phyloP scores from a whole-genome alignment of 2,888 invertebrate genomes.

The Podabrus alpinus region DNA sequence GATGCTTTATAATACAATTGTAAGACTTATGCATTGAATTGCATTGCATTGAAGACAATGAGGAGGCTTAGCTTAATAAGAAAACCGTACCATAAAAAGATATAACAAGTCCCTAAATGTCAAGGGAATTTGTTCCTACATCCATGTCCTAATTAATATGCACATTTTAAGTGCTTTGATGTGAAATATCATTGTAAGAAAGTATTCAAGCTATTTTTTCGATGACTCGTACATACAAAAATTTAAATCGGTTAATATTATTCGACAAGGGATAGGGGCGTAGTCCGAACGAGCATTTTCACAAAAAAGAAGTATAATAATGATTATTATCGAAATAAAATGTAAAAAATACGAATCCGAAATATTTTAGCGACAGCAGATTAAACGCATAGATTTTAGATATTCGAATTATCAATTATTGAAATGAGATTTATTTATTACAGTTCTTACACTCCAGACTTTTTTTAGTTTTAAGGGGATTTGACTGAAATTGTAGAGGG shows the following conservation, averaged over 20 bases:
- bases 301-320: not conserved
- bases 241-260: too few species aligned
- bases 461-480: not conserved
- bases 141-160: not conserved
- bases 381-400: too few species aligned
- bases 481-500: too few species aligned
- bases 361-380: too few species aligned
- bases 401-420: too few species aligned
- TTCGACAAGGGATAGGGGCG: too few species aligned
- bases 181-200: too few species aligned
- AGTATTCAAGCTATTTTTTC: too few species aligned
- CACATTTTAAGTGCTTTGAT: too few species aligned
- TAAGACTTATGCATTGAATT: not conserved
- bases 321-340: not conserved
- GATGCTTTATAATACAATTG: conserved; percentile 3
- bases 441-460: not conserved
- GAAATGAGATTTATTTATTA: too few species aligned
- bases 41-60: not conserved
- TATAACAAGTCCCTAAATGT: not conserved
- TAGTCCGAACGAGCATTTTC: not conserved
- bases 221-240: too few species aligned
- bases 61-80: not conserved
- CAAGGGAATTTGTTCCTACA: not conserved
- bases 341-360: not conserved
- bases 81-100: not conserved